Evolutionary conservation across 1,140 invertebrate species (phyloP).

Genomic region (Drosophila neocordata): DNA sequence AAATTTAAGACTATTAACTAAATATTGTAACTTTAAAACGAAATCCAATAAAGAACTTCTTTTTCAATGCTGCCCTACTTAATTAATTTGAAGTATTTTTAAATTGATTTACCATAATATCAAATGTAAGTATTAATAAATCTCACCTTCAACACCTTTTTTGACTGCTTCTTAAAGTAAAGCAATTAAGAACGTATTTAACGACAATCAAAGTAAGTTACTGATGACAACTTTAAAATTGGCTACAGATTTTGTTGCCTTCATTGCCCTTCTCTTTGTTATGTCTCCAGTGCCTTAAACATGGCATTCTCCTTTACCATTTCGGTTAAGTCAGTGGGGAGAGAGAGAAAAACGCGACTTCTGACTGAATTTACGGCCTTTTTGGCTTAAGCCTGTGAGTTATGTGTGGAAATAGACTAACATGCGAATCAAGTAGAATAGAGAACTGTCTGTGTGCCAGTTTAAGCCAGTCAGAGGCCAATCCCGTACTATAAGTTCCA

Average conservation of each 20-base stretch:
- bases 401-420: conserved; percentile 50
- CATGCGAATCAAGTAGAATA: conserved; percentile 27
- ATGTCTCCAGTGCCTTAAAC: neutral
- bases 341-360: conserved; percentile 32
- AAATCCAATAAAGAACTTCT: neutral
- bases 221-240: conserved; percentile 55
- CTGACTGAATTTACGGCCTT: conserved; percentile 49
- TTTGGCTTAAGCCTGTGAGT: conserved; percentile 47
- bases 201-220: conserved; percentile 35
- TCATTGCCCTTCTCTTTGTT: neutral
- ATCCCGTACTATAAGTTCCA: conserved; percentile 2
- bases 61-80: too few species aligned
- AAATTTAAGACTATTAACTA: neutral
- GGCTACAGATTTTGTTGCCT: conserved; percentile 25
- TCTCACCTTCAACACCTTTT: conserved; percentile 1
- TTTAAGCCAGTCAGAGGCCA: conserved; percentile 43
- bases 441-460: conserved; percentile 23
- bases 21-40: neutral
- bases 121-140: too few species aligned
- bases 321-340: conserved; percentile 39
- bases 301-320: conserved; percentile 6
- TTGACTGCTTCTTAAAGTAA: neutral
- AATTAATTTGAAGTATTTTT: too few species aligned
- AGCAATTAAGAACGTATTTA: conserved; percentile 40
- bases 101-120: too few species aligned